Evolutionary conservation across 2,113 vertebrate species (phyloP).

Genomic region (Ranitomeya imitator): DNA sequence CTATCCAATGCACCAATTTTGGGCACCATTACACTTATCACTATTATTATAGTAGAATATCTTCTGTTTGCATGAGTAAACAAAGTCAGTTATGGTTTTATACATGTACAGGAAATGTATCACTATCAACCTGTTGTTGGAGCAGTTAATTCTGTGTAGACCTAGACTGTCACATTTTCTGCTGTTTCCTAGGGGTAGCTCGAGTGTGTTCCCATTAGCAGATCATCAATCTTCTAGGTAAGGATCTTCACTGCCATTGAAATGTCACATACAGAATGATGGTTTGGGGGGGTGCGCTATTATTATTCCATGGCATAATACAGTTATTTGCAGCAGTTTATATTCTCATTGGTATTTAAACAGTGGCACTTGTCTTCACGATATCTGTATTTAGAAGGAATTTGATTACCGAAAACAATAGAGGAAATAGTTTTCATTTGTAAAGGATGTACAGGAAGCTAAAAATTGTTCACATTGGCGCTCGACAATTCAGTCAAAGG

Average conservation of each 20-base stretch:
- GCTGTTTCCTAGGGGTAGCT: not conserved
- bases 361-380: not conserved
- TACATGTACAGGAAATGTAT: not conserved
- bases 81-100: not conserved
- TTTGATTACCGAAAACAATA: not conserved
- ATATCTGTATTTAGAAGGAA: not conserved
- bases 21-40: not conserved
- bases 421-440: no score
- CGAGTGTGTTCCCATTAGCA: not conserved
- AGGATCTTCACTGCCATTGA: not conserved
- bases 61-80: not conserved
- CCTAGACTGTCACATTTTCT: not conserved
- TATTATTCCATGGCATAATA: not conserved
- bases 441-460: not conserved
- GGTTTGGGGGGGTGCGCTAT: not conserved
- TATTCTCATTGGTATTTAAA: not conserved
- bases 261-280: not conserved
- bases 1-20: not conserved
- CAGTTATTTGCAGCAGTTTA: not conserved
- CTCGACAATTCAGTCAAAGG: no score
- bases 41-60: not conserved
- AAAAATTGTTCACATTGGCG: not conserved
- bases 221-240: not conserved
- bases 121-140: not conserved
- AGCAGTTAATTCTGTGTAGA: not conserved